Conservation (phyloP, 64 coral and sea anemone species). For the Hydrozoanthus tunicans region DNA sequence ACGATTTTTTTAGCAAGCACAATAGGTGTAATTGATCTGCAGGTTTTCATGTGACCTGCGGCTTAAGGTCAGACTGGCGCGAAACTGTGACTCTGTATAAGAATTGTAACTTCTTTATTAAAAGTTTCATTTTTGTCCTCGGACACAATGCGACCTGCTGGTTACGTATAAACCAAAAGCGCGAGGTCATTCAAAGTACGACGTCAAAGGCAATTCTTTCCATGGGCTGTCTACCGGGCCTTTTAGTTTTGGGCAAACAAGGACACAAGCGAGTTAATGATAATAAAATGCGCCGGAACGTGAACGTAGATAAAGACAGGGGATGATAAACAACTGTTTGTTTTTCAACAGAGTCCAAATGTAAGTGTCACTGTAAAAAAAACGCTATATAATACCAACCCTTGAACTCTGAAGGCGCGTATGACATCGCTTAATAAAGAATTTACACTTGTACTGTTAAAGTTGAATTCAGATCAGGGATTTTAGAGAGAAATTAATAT, state of each 20-base stretch:
- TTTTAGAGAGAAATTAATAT: neutral
- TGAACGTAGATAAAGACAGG: neutral
- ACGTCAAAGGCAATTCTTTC: too few relatives aligned
- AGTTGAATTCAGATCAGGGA: too few relatives aligned
- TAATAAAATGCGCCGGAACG: neutral
- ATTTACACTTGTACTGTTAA: too few relatives aligned
- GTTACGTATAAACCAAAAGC: too few relatives aligned
- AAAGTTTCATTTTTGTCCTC: neutral
- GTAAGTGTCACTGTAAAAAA: neutral
- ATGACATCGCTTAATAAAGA: too few relatives aligned
- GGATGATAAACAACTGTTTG: neutral
- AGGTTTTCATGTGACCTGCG: neutral
- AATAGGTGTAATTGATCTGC: neutral
- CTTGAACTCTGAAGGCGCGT: too few relatives aligned
- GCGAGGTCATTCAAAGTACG: too few relatives aligned
- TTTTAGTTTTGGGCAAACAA: neutral
- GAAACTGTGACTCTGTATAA: neutral
- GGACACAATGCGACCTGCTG: too few relatives aligned
- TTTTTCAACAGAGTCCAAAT: neutral
- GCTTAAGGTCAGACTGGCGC: neutral
- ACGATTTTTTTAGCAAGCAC: neutral
- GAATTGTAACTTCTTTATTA: neutral
- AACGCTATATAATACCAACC: neutral
- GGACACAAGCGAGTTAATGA: neutral
- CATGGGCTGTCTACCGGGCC: too few relatives aligned